Evolutionary conservation across 2,888 invertebrate species (phyloP).

Genomic region (Tolmerus cingulatus): DNA sequence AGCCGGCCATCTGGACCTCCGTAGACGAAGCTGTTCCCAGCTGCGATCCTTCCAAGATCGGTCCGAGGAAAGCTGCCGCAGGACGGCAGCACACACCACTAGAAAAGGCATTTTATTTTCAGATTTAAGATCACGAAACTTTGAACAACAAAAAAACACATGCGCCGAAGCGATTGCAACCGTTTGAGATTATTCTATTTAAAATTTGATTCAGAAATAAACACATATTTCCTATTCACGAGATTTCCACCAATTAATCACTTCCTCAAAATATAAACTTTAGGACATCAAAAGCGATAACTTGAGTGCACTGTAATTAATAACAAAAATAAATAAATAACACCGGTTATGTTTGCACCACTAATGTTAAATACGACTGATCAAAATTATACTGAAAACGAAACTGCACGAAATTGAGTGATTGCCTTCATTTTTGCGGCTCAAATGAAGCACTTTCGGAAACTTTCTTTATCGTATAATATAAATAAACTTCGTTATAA

Average conservation of each 20-base stretch:
- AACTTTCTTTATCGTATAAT: constrained; percentile 37
- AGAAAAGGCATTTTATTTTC: constrained; percentile 21
- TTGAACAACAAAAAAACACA: constrained; percentile 11
- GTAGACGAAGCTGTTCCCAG: not conserved
- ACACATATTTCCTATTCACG: not conserved
- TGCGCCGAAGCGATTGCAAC: constrained; percentile 3
- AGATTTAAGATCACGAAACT: constrained; percentile 5
- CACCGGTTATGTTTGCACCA: not conserved
- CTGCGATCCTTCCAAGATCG: not conserved
- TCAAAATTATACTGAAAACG: not conserved
- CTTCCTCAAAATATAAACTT: not conserved
- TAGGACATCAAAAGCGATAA: not conserved
- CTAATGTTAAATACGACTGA: not conserved
- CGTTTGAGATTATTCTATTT: constrained; percentile 34
- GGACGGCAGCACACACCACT: constrained; percentile 3
- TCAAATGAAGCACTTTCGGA: constrained; percentile 22
- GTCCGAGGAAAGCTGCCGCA: not conserved
- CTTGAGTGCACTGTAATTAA: not conserved
- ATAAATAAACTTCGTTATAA: constrained; percentile 42
- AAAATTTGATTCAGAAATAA: constrained; percentile 31
- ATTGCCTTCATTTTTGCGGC: constrained; percentile 13
- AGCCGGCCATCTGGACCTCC: not conserved
- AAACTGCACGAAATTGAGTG: constrained; percentile 14
- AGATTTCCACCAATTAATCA: not conserved
- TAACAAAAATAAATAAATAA: not conserved